Evolutionary conservation across 2,888 invertebrate genomes (phyloP).

Genomic region (Chrysodeixis includens): DNA sequence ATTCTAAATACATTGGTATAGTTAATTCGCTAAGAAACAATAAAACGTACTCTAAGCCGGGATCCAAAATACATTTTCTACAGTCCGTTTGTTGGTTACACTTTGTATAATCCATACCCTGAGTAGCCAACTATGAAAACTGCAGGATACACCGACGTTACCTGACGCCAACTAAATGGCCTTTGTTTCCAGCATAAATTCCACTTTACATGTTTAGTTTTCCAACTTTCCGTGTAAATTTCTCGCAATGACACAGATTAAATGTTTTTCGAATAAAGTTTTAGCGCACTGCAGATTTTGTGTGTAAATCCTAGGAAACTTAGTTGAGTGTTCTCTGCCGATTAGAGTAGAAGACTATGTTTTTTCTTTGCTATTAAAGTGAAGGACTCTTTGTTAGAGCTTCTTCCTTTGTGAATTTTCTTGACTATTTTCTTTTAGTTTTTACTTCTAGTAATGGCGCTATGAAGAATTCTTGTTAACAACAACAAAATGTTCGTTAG

Average conservation of each 20-base stretch:
- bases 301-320: conserved; percentile 37
- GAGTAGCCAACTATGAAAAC: conserved; percentile 55
- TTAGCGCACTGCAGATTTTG: conserved; percentile 56
- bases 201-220: conserved; percentile 63
- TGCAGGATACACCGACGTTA: conserved; percentile 59
- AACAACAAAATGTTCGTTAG: too few relatives aligned
- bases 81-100: neutral
- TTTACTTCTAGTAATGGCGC: neutral
- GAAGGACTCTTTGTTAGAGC: neutral
- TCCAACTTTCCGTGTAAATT: conserved; percentile 52
- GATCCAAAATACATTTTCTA: too few relatives aligned
- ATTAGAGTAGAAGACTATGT: conserved; percentile 16
- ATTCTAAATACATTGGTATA: too few relatives aligned
- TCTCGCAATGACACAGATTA: conserved; percentile 58
- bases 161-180: conserved; percentile 68
- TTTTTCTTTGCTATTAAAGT: conserved; percentile 5
- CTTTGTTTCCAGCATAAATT: conserved; percentile 71
- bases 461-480: neutral
- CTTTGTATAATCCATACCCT: conserved; percentile 26
- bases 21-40: too few relatives aligned
- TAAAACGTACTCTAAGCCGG: too few relatives aligned
- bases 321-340: conserved; percentile 24
- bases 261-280: conserved; percentile 58
- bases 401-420: neutral
- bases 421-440: neutral